Evolutionary conservation across 2,797 vertebrate species (phyloP), one percentile per base, ranked within the genome.

Genomic region (Melanogrammus aeglefinus): DNA sequence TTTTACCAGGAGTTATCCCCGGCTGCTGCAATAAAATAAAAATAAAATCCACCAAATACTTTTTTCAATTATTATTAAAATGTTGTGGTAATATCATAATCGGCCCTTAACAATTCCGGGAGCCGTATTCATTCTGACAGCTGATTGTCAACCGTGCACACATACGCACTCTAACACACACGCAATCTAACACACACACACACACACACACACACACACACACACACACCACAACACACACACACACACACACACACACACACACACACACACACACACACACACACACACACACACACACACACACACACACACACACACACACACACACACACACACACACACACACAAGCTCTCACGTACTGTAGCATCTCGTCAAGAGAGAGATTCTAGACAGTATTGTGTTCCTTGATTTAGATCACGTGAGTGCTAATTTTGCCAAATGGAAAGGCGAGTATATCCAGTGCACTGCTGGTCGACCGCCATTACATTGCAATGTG

Each of bases 401-500:
- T 87, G 90, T 92, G 92, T 93, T 92, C 86, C 92, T 83, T 92
- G 81, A 92, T 90, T 93, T 91, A 84, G 88, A 88, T 94, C 93
- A 95, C 93, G 92, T 94, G 93, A 86, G 78, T 72, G 6, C 82
- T 90, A 91, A 92, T 89, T 93, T 93, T 88, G 93, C 88, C 93
- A 88, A 93, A 94, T 90, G 86, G 91, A 91, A 92, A 91, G 91
- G 92, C 91, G 92, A 92, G 92, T 91, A 89, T 91, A 85, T 78
- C 80, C 70, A 27, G n/a, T 14, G 24, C 44, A 73, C 84, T 88
- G 85, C 88, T 82, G 90, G 91, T 90, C 92, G 90, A 93, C 93
- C 94, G 94, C 94, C 94, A 94, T 95, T 94, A 94, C 93, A 91
- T 93, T 92, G 92, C 90, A 91, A 88, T 93, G 86, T 86, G 86